These are phyloP conservation scores for Oncopeltus fasciatus DNA, from an alignment of 1,140 invertebrate species.

Conservation along the genomic window DNA sequence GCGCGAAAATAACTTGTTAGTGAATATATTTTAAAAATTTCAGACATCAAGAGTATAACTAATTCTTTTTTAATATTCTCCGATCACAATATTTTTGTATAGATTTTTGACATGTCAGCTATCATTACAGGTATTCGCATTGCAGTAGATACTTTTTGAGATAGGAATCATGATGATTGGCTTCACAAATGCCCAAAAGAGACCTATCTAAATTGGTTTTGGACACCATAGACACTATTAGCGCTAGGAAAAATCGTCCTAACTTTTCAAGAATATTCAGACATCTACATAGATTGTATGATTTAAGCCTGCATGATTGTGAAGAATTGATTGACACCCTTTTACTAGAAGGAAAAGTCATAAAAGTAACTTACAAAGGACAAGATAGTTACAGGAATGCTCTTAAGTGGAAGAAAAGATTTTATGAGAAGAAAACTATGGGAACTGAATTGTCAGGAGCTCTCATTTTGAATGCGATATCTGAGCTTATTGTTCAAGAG, in stretches of 20 bases:
- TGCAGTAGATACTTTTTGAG: not conserved
- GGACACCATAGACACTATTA: slow-evolving; percentile 1
- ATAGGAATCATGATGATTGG: not conserved
- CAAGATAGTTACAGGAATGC: not conserved
- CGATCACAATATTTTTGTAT: not conserved
- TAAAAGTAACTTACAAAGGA: not conserved
- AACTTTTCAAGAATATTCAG: not conserved
- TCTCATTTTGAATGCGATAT: not conserved
- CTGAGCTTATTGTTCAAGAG: not conserved
- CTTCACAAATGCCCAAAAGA: slow-evolving; percentile 3
- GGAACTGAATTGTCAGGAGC: not conserved
- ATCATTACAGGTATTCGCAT: not conserved
- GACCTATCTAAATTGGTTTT: not conserved
- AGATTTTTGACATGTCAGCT: not conserved
- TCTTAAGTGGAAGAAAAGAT: not conserved
- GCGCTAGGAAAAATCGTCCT: slow-evolving; percentile 1
- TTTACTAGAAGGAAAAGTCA: not conserved
- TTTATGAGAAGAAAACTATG: slow-evolving; percentile 1
- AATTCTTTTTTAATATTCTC: not conserved
- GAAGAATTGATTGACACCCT: not conserved
- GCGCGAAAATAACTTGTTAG: not conserved
- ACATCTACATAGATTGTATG: not conserved
- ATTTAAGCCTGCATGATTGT: not conserved
- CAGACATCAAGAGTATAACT: not conserved
- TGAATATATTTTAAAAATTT: not conserved